Conservation (phyloP, 2,113 vertebrate genomes). For the Miniopterus natalensis region DNA sequence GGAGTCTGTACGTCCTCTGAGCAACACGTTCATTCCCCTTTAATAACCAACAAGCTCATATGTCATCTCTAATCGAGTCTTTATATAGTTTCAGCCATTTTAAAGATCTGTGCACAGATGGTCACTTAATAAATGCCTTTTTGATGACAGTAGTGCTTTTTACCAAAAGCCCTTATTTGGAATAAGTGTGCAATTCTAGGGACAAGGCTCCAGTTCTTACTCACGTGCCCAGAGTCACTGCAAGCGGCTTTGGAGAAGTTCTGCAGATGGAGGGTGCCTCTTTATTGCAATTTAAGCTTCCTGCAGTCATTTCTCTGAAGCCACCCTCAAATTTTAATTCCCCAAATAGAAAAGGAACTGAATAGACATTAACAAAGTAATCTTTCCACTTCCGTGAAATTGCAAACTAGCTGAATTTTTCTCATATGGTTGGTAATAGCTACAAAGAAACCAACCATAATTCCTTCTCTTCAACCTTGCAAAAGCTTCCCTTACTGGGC, state of each 20-base stretch:
- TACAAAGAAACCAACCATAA: slow-evolving; percentile 56
- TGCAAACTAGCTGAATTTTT: slow-evolving; percentile 69
- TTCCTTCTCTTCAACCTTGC: slow-evolving; percentile 53
- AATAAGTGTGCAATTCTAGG: background rate
- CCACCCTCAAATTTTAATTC: slow-evolving; percentile 61
- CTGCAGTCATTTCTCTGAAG: background rate
- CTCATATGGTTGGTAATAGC: slow-evolving; percentile 65
- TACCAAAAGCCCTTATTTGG: background rate
- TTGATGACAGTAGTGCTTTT: background rate
- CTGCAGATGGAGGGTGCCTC: background rate
- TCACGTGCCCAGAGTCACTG: background rate
- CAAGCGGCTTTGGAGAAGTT: background rate
- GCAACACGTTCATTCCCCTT: background rate
- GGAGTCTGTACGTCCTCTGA: background rate
- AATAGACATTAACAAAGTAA: slow-evolving; percentile 76
- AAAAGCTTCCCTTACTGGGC: slow-evolving; percentile 57
- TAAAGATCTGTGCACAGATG: background rate
- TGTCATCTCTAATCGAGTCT: background rate
- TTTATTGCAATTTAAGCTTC: background rate
- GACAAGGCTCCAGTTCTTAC: background rate
- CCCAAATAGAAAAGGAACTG: slow-evolving; percentile 73
- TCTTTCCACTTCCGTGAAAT: slow-evolving; percentile 68
- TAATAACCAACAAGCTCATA: background rate
- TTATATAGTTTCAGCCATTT: background rate
- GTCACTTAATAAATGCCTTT: background rate